Percentiles rank a stretch among this genome's conserved stretches.
Conservation (phyloP, 37 sponge, comb jelly and placozoan genomes). For the Halichondria panicea region DNA sequence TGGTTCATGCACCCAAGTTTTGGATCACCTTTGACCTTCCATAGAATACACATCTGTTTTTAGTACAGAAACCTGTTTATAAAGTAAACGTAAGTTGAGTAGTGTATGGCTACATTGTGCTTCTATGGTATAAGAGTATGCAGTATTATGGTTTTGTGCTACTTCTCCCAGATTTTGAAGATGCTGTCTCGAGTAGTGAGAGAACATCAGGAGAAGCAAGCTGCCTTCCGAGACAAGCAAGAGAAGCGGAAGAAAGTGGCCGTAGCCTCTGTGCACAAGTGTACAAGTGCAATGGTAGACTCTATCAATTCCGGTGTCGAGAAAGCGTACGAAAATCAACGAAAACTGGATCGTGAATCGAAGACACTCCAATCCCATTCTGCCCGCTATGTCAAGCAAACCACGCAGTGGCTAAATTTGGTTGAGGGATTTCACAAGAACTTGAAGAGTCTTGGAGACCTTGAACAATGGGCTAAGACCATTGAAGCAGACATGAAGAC, state of each 20-base stretch:
- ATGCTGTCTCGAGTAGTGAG: conserved; percentile 87
- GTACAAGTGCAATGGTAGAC: conserved; percentile 81
- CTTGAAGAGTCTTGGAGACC: conserved; percentile 90
- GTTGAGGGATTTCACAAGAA: conserved; percentile 92
- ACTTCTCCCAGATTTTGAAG: conserved; percentile 1
- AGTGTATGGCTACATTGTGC: too few species aligned
- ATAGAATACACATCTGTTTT: too few species aligned
- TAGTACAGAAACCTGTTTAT: too few species aligned
- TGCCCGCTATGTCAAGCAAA: conserved; percentile 80
- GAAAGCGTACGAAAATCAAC: conserved; percentile 89
- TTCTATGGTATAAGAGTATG: too few species aligned
- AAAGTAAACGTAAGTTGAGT: too few species aligned
- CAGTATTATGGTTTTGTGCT: too few species aligned
- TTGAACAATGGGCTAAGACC: conserved; percentile 93
- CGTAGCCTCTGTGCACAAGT: conserved; percentile 65
- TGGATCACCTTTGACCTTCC: too few species aligned
- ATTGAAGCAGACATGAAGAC: conserved; percentile 91
- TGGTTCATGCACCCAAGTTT: too few species aligned
- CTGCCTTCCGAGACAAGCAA: conserved; percentile 67
- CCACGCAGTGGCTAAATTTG: conserved; percentile 83
- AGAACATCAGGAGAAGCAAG: conserved; percentile 86
- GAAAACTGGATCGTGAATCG: conserved; percentile 76
- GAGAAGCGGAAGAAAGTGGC: conserved; percentile 82
- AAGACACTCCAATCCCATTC: conserved; percentile 83
- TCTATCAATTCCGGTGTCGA: conserved; percentile 82